Conservation (phyloP, 2,113 vertebrate genomes). For the Saccopteryx bilineata region DNA sequence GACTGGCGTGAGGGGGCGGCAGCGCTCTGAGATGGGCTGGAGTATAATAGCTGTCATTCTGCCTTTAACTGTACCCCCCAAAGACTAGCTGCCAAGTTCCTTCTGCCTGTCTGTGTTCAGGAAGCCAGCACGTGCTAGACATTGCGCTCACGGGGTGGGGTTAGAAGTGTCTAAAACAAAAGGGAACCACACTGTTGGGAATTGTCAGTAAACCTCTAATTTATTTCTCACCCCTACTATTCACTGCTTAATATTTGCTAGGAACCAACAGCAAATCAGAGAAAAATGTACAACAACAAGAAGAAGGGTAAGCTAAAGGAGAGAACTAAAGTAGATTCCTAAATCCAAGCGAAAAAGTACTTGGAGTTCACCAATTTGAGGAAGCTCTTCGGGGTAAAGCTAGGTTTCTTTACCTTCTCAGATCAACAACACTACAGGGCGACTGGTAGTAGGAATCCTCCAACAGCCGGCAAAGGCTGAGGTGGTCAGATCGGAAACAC, state of each 20-base stretch:
- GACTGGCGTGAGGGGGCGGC: constrained; percentile 73
- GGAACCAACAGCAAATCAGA: constrained; percentile 2
- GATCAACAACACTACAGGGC: background rate
- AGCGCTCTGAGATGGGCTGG: constrained; percentile 56
- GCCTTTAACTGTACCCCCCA: background rate
- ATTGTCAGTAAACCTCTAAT: background rate
- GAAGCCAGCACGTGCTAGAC: background rate
- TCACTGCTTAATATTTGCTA: constrained; percentile 34
- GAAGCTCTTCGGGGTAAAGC: background rate
- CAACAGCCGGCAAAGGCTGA: background rate
- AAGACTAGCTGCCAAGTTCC: constrained; percentile 44
- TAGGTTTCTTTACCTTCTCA: constrained; percentile 6
- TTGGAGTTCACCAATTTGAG: background rate
- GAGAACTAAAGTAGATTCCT: background rate
- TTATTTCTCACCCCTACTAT: background rate
- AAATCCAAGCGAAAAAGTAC: constrained; percentile 24
- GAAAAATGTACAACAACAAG: background rate
- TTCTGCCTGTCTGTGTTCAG: background rate
- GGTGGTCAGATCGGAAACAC: constrained; percentile 1
- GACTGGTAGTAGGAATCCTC: background rate
- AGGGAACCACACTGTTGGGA: background rate
- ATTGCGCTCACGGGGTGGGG: background rate
- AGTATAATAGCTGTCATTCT: background rate
- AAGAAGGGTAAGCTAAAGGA: constrained; percentile 13
- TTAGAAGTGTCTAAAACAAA: constrained; percentile 20